These are phyloP conservation scores for Stigmatopora nigra DNA, from an alignment of 2,113 vertebrate genomes.

Conservation along the genomic window DNA sequence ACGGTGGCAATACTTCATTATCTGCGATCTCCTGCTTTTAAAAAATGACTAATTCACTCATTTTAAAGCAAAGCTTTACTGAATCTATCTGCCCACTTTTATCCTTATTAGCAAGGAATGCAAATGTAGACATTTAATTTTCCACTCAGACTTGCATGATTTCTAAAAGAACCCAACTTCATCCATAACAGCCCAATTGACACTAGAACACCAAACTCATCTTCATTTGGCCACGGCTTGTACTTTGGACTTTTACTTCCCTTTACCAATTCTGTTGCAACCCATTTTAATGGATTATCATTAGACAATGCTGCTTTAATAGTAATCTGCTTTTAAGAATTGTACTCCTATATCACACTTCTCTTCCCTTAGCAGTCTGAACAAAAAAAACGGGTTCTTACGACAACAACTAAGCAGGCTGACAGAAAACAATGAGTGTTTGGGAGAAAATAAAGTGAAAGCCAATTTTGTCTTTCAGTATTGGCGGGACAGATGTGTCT, in stretches of 20 bases:
- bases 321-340: slow-evolving; percentile 51
- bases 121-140: slow-evolving; percentile 60
- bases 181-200: slow-evolving; percentile 61
- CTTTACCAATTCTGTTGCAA: slow-evolving; percentile 42
- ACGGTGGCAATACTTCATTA: slow-evolving; percentile 60
- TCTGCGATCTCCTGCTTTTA: slow-evolving; percentile 59
- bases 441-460: slow-evolving; percentile 24
- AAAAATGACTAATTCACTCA: slow-evolving; percentile 60
- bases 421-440: slow-evolving; percentile 30
- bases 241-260: slow-evolving; percentile 42
- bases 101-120: slow-evolving; percentile 62
- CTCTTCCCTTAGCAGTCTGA: background rate
- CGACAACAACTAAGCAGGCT: slow-evolving; percentile 6
- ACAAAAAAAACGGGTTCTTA: slow-evolving; percentile 6
- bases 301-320: slow-evolving; percentile 39
- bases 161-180: slow-evolving; percentile 54
- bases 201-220: slow-evolving; percentile 56
- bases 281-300: slow-evolving; percentile 57
- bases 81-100: slow-evolving; percentile 58
- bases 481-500: slow-evolving; percentile 55
- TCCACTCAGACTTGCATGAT: slow-evolving; percentile 46
- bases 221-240: slow-evolving; percentile 59
- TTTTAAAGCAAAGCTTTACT: slow-evolving; percentile 58
- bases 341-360: slow-evolving; percentile 26
- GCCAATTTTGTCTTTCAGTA: slow-evolving; percentile 35